Base-by-base conservation (phyloP, 2,888 invertebrate genomes). In the Erebia palarica region DNA sequence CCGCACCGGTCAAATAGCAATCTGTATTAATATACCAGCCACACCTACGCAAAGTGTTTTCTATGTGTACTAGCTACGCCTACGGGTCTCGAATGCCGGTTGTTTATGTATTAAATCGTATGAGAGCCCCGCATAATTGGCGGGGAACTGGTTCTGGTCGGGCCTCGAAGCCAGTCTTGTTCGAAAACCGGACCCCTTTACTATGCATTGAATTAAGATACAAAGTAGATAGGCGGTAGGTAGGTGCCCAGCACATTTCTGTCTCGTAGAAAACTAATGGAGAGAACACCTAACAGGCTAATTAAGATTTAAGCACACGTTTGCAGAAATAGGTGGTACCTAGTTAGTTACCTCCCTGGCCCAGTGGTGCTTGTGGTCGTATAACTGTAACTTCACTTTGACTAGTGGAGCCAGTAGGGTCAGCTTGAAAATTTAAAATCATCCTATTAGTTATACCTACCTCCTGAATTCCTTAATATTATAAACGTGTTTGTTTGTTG, bases 171-270 rank as follows among this genome's bases (percentile, higher is more conserved):
- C 71, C 73, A 78, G 78, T 73, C 71, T 76, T 78, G 79, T 77
- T 80, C 75, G 76, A 76, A 83, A 88, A 87, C 88, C 86, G 86
- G 87, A 84, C 77, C 74, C 77, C 78, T 77, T 72, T 76, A 75
- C 77, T 76, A 75, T 79, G 80, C 82, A 82, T 83, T 82, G 83
- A 82, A 84, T 84, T 84, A 80, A 84, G 82, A 83, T 85, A 85
- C 82, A 42, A 67, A 81, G 78, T 78, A 76, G 47, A 47, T 47
- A 47, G 55, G 16, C 79, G 78, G 79, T 81, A 80, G 14, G 1
- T 51, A n/a, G 53, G 16, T 53, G 10, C 53, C 53, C 9, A 10
- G 79, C 78, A 77, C 36, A 63, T 58, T 68, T 36, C 36, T 67
- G 64, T 51, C 63, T 73, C 55, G 14, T 70, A 61, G 61, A 65